Evolutionary conservation across 2,888 invertebrate species (phyloP), one percentile per base, ranked within the genome.

Genomic region (Eustalomyia histrio): DNA sequence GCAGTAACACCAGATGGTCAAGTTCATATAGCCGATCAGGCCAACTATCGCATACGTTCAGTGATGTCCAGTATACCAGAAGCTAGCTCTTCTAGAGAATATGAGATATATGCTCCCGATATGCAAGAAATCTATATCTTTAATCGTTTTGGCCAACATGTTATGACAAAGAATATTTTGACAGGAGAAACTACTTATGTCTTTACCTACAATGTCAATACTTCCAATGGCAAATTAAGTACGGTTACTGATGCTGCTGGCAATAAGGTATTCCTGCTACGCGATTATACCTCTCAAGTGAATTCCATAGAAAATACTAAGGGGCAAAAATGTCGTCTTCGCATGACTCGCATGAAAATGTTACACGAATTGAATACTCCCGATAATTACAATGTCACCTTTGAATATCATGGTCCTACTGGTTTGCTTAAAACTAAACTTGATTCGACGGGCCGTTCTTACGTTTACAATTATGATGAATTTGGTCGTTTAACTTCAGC

Each of bases 151-250:
- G 99, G 99, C 0, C 98, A 98, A 89, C 99, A 99, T 88, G 94
- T 97, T 3, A 95, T 96, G 73, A 99, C 98, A 0, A 95, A 95
- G 85, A 97, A 98, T 88, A 98, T 99, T 79, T 92, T 99, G n/a
- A 98, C 98, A 0, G 97, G 97, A 0, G 97, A 97, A 90, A 96
- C 95, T 3, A 95, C 96, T 84, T 99, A 98, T 89, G 94, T 96
- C 2, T 99, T 99, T 89, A 95, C 97, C 0, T 99, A 99, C 91
- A 98, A 97, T 85, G 97, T 98, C 0, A 98, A 98, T 88, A 98
- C 98, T 0, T 97, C 97, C 87, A 98, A 97, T 87, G 99, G 99
- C 0, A 97, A 97, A 88, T 92, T 99, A 18, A 97, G 96, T 86
- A 96, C 97, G 0, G 97, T 99, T 0, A 97, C 97, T 0, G 98